These are phyloP conservation scores for Scelioninae gen. 2 DNA, from an alignment of 2,888 invertebrate species.

Conservation along the genomic window DNA sequence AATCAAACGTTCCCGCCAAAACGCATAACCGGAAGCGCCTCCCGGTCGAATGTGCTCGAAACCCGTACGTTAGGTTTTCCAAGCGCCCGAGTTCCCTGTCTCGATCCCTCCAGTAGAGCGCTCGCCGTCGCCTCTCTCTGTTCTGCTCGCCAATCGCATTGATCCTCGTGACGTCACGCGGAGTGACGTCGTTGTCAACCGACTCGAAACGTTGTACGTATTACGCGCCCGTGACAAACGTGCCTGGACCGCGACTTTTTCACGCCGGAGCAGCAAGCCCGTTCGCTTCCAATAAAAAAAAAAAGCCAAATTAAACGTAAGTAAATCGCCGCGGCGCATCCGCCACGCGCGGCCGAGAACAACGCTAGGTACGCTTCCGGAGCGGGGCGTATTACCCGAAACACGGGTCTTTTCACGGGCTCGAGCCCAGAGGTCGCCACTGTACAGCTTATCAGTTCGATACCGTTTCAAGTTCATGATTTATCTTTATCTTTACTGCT, in stretches of 20 bases:
- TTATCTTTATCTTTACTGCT: no score
- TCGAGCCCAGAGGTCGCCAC: neutral
- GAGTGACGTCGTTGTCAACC: constrained; percentile 42
- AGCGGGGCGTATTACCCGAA: constrained; percentile 1
- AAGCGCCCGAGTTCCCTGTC: no score
- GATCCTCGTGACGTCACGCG: constrained; percentile 35
- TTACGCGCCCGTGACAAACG: constrained; percentile 27
- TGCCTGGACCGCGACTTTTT: no score
- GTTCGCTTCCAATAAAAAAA: no score
- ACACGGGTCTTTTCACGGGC: no score
- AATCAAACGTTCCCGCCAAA: neutral
- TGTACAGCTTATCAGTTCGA: neutral
- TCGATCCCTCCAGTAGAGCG: neutral
- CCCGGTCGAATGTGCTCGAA: constrained; percentile 30
- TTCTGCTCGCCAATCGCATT: constrained; percentile 4
- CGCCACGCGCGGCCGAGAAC: constrained; percentile 73
- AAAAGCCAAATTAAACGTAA: no score
- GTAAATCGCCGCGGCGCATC: no score
- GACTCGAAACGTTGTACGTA: constrained; percentile 25
- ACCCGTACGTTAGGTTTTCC: no score
- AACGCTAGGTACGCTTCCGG: constrained; percentile 70
- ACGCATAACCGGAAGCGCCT: constrained; percentile 1
- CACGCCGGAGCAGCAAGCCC: no score
- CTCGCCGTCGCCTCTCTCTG: neutral
- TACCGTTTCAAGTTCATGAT: no score